Conservation (phyloP, 1,140 invertebrate genomes). For the Dendroctonus valens region DNA sequence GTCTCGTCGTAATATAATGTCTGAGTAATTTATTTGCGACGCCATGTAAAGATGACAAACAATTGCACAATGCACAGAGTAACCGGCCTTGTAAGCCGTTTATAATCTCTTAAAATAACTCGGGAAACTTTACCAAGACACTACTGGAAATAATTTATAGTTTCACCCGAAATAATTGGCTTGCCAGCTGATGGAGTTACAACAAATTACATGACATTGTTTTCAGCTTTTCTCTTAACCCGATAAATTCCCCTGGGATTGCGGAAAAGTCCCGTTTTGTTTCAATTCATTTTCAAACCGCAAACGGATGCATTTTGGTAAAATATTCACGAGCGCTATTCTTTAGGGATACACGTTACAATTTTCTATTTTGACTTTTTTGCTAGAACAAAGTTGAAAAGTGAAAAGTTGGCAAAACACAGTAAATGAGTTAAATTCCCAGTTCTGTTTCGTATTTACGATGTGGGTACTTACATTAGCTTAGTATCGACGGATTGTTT, state of each 20-base stretch:
- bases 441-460: too few species aligned
- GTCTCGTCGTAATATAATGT: too few species aligned
- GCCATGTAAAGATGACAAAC: too few species aligned
- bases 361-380: constrained; percentile 3
- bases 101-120: too few species aligned
- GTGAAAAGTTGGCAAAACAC: not conserved
- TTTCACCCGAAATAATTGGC: too few species aligned
- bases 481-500: too few species aligned
- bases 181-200: not conserved
- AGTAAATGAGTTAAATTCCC: not conserved
- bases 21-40: too few species aligned
- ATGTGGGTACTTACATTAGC: too few species aligned
- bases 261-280: constrained; percentile 19
- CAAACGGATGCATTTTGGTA: constrained; percentile 14
- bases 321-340: constrained; percentile 12
- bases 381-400: constrained; percentile 1
- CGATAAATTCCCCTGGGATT: constrained; percentile 12
- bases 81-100: too few species aligned
- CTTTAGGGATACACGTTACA: constrained; percentile 7
- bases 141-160: too few species aligned
- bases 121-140: too few species aligned
- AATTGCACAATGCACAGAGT: too few species aligned
- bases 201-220: constrained; percentile 14
- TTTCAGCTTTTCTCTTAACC: constrained; percentile 7
- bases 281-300: constrained; percentile 17